Evolutionary conservation across 2,113 vertebrate species (phyloP), one percentile per base, ranked within the genome.

Genomic region (Sakesphorus luctuosus): DNA sequence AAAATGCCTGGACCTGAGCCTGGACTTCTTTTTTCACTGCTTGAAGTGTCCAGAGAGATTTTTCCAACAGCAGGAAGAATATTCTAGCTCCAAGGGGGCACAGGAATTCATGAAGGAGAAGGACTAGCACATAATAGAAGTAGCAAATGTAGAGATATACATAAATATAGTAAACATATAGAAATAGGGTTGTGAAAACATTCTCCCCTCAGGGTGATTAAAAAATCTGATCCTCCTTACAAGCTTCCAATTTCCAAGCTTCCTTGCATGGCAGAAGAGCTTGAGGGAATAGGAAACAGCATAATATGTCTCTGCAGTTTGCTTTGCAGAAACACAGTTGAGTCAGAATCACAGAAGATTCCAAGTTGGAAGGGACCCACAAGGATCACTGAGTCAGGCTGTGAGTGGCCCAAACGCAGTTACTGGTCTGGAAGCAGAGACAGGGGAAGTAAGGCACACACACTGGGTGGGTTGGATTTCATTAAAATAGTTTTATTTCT

Each of bases 401-500:
- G 25, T 28, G 59, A 38, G 15, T 26, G 35, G 35, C 11, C 35
- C 35, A 18, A 43, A 43, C 17, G 21, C 13, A 46, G 31, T 33
- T 24, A 46, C 3, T n/a, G 31, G 31, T 67, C 43, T 66, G 63
- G 10, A 33, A 46, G 13, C 38, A 40, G 25, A 20, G 38, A 47
- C 18, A 46, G 1, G 17, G 55, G 21, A 24, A 36, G 52, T 13
- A 25, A 66, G 18, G 33, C 24, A 47, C 17, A 49, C 31, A 52
- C 17, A 49, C 31, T 3, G 9, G 2, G 0, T 25, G 4, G 0
- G 2, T 0, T 14, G 21, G 18, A 12, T 58, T 90, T 73, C 2
- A 84, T 20, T 38, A 7, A 7, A 92, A 8, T 7, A 56, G 12
- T 61, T 89, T 92, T 47, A 95, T 84, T 93, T 86, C 23, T 49